phyloP scores from a whole-genome alignment of 2,888 invertebrate species.

The Erebia ligea region DNA sequence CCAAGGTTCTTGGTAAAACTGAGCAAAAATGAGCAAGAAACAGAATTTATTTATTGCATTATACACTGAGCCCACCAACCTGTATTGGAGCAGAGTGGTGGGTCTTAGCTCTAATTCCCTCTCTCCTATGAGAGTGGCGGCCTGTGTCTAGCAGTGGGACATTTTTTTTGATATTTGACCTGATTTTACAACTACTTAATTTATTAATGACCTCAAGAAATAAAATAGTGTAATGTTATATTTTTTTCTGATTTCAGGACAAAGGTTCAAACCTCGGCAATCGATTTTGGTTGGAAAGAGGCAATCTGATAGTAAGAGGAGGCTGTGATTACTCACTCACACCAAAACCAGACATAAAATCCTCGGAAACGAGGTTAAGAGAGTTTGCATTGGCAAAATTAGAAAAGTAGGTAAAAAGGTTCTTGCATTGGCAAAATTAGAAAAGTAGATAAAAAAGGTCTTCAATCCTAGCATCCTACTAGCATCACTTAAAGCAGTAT shows the following conservation, averaged over 20 bases:
- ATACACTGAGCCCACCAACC: too few species aligned
- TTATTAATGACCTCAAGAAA: too few species aligned
- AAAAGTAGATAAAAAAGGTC: neutral
- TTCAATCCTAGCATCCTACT: too few species aligned
- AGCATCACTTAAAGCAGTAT: too few species aligned
- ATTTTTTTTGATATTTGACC: too few species aligned
- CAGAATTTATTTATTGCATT: conserved; percentile 43
- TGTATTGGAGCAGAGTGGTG: too few species aligned
- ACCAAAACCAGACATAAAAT: conserved; percentile 78
- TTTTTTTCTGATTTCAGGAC: conserved; percentile 78
- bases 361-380: conserved; percentile 85
- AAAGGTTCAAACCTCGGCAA: conserved; percentile 87
- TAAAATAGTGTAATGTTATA: conserved; percentile 22
- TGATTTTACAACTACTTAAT: too few species aligned
- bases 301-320: conserved; percentile 89
- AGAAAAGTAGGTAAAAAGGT: conserved; percentile 82
- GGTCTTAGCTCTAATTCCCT: too few species aligned
- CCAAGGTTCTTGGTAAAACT: neutral
- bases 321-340: conserved; percentile 86
- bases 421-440: conserved; percentile 5
- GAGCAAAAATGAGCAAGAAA: too few species aligned
- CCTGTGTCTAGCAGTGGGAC: too few species aligned
- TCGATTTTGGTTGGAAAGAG: conserved; percentile 90
- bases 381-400: conserved; percentile 88
- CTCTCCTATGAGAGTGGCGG: too few species aligned